Conservation (phyloP, 2,797 vertebrate genomes). For the Ambastaia sidthimunki region DNA sequence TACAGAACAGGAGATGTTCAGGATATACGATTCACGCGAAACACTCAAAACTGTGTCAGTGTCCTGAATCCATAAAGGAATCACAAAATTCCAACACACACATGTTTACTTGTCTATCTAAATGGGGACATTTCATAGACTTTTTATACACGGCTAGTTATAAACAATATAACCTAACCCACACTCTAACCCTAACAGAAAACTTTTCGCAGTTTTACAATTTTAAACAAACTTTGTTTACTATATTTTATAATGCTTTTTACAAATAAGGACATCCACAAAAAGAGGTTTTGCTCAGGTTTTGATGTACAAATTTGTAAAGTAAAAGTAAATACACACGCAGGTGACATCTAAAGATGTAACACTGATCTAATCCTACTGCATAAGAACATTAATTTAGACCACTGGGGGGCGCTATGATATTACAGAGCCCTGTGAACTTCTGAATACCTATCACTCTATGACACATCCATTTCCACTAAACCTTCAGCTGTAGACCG, state of each 20-base stretch:
- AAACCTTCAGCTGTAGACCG: conserved; percentile 22
- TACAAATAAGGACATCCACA: too few relatives aligned
- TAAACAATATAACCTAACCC: too few relatives aligned
- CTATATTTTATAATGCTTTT: too few relatives aligned
- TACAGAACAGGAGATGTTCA: conserved; percentile 15
- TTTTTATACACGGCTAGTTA: too few relatives aligned
- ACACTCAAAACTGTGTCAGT: background rate
- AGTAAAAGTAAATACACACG: background rate
- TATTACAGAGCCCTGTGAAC: conserved; percentile 50
- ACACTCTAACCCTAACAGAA: too few relatives aligned
- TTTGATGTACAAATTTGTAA: too few relatives aligned
- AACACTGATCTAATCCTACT: conserved; percentile 4
- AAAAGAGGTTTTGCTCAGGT: too few relatives aligned
- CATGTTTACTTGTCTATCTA: too few relatives aligned
- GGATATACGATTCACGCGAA: background rate
- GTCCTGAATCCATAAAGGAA: background rate
- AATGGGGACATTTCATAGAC: too few relatives aligned
- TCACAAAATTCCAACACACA: background rate
- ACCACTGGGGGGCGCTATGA: conserved; percentile 64
- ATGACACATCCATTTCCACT: conserved; percentile 45
- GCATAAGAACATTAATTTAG: background rate
- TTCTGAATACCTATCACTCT: conserved; percentile 45
- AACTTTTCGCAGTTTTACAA: too few relatives aligned
- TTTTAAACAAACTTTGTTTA: too few relatives aligned
- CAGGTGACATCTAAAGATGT: background rate